phyloP scores from a whole-genome alignment of 2,113 vertebrate genomes.

The Seriola rivoliana region DNA sequence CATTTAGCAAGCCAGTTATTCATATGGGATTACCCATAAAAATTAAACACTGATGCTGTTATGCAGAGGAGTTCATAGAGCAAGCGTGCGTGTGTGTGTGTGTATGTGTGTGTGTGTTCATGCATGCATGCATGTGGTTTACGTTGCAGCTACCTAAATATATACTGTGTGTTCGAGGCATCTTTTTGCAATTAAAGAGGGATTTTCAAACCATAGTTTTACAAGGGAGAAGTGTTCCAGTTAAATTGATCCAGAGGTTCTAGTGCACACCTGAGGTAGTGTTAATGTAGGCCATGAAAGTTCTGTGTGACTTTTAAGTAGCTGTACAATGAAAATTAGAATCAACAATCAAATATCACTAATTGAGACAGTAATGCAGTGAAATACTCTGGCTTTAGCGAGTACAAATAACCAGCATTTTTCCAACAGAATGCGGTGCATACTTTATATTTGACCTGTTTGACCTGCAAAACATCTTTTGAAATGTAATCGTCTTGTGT shows the following conservation, averaged over 20 bases:
- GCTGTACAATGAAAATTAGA: constrained; percentile 18
- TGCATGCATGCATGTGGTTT: not conserved
- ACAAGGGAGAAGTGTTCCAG: constrained; percentile 15
- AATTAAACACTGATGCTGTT: constrained; percentile 7
- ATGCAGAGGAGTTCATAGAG: constrained; percentile 1
- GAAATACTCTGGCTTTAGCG: constrained; percentile 1
- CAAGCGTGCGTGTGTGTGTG: not conserved
- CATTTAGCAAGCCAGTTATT: constrained; percentile 46
- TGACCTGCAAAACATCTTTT: constrained; percentile 3
- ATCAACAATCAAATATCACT: constrained; percentile 15
- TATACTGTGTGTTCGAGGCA: constrained; percentile 7
- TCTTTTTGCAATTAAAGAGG: not conserved
- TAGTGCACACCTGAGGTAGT: constrained; percentile 81
- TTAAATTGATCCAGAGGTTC: constrained; percentile 34
- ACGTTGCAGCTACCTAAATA: not conserved
- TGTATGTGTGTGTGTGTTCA: not conserved
- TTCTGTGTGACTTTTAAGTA: constrained; percentile 35
- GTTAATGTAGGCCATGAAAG: constrained; percentile 69
- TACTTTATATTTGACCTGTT: constrained; percentile 6
- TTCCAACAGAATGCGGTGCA: constrained; percentile 10
- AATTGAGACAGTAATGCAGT: constrained; percentile 6
- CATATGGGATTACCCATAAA: constrained; percentile 27
- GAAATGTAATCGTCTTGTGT: constrained; percentile 6
- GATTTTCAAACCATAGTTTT: constrained; percentile 25
- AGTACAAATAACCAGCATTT: constrained; percentile 16